Percentiles rank a stretch among this genome's conserved stretches.
Evolutionary conservation across 1,140 invertebrate species (phyloP).

Genomic region (Apis cerana): DNA sequence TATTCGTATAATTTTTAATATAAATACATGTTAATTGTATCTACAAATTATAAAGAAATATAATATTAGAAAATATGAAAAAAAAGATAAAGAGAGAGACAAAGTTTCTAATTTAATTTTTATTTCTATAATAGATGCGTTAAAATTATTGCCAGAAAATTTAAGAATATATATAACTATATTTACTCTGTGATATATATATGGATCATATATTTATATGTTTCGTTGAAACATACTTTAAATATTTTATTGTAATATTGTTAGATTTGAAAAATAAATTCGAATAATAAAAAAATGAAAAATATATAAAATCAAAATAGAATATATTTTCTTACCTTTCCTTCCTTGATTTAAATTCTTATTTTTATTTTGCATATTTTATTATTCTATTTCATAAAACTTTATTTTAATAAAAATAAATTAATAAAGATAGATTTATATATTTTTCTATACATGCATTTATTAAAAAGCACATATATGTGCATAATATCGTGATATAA

Average conservation of each 20-base stretch:
- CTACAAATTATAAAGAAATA: not conserved
- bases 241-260: constrained; percentile 40
- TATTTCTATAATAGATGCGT: not conserved
- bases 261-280: constrained; percentile 36
- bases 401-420: not conserved
- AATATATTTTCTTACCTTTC: not conserved
- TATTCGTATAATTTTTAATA: not conserved
- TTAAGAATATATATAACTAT: constrained; percentile 35
- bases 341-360: not conserved
- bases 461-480: not conserved
- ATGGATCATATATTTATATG: constrained; percentile 28
- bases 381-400: not conserved
- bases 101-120: constrained; percentile 3
- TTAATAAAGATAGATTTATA: not conserved
- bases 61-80: not conserved
- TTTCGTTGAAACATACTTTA: constrained; percentile 31
- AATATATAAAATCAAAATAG: not conserved
- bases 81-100: not conserved
- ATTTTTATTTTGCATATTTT: not conserved
- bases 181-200: constrained; percentile 49
- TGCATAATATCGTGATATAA: not conserved
- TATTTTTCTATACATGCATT: too few relatives aligned
- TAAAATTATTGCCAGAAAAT: not conserved
- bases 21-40: not conserved
- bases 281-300: constrained; percentile 19